Base-by-base conservation (phyloP, 2,888 invertebrate genomes). In the Autographa pulchrina region DNA sequence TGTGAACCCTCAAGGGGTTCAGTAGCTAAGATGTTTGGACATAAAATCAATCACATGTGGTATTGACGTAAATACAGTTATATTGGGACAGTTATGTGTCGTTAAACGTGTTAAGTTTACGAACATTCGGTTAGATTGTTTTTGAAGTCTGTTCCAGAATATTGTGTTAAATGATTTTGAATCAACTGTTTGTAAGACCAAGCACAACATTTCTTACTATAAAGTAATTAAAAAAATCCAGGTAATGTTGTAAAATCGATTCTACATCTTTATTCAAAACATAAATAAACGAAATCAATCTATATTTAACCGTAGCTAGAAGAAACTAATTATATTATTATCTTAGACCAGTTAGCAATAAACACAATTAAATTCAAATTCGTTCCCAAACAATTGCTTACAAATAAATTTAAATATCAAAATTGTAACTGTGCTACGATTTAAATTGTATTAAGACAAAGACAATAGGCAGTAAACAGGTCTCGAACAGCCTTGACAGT, bases 401-500 rank as follows among this genome's bases (percentile, higher is more conserved):
- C 74, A 83, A 68, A 80, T 75, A 83, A 75, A 81, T 83, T 80
- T 80, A 83, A 79, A 85, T 83, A 85, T 83, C 85, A 79, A 72
- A 77, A 74, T 74, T 74, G 81, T 71, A 77, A 75, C 62, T 54
- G 65, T 67, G 70, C 77, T 77, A 56, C 60, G 70, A 77, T 66
- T 66, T 41, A 70, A 78, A 78, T 81, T 62, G 66, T 66, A 69
- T 78, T 65, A 77, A 83, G 72, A 88, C 88, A 87, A 88, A 88
- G 88, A 90, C 90, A 90, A 90, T 88, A 84, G 88, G 71, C 85
- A 72, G 80, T 86, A 87, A 88, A 87, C 88, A 86, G 84, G 86
- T 84, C 77, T 81, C 64, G 73, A 86, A 86, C n/a, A n/a, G n/a
- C 91, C 91, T 91, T 91, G 90, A 89, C 89, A 90, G 85, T 87